Percentiles rank a stretch among this genome's conserved stretches.
Conservation (phyloP, 2,797 vertebrate species). For the Chelidonichthys spinosus region DNA sequence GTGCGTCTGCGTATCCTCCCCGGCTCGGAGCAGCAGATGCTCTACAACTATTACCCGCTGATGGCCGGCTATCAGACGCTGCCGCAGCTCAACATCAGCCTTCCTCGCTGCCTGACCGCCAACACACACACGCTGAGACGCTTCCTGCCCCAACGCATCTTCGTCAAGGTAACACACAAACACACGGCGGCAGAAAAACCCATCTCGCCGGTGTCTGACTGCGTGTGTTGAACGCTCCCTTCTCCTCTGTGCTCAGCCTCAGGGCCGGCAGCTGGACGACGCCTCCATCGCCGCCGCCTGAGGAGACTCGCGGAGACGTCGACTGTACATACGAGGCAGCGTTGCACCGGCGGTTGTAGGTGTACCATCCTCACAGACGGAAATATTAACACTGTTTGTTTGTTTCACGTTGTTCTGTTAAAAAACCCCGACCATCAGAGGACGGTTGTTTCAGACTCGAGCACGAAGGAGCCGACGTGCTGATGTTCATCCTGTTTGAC, state of each 20-base stretch:
- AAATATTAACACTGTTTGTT: slow-evolving; percentile 62
- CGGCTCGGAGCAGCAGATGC: slow-evolving; percentile 91
- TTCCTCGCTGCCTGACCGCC: slow-evolving; percentile 88
- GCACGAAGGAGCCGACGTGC: slow-evolving; percentile 11
- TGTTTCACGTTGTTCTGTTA: slow-evolving; percentile 49
- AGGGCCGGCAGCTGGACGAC: slow-evolving; percentile 90
- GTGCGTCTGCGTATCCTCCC: slow-evolving; percentile 95
- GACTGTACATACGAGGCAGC: slow-evolving; percentile 45
- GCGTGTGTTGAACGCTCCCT: neutral
- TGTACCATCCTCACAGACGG: slow-evolving; percentile 36
- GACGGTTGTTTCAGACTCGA: slow-evolving; percentile 18
- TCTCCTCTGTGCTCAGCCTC: slow-evolving; percentile 86
- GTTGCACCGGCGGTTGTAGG: slow-evolving; percentile 23
- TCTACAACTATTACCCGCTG: slow-evolving; percentile 97
- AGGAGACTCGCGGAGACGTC: slow-evolving; percentile 40
- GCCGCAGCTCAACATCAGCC: slow-evolving; percentile 90
- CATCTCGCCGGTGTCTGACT: neutral
- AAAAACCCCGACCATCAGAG: slow-evolving; percentile 21
- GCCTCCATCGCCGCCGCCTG: slow-evolving; percentile 91
- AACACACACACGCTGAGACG: slow-evolving; percentile 89
- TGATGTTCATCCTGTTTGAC: slow-evolving; percentile 15
- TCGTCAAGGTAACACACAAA: slow-evolving; percentile 90
- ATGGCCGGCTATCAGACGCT: slow-evolving; percentile 98
- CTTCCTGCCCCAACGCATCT: slow-evolving; percentile 94
- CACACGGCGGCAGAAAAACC: too few relatives aligned